These are phyloP conservation scores for Liodrosophila aerea DNA, from an alignment of 2,888 invertebrate genomes.

Conservation along the genomic window DNA sequence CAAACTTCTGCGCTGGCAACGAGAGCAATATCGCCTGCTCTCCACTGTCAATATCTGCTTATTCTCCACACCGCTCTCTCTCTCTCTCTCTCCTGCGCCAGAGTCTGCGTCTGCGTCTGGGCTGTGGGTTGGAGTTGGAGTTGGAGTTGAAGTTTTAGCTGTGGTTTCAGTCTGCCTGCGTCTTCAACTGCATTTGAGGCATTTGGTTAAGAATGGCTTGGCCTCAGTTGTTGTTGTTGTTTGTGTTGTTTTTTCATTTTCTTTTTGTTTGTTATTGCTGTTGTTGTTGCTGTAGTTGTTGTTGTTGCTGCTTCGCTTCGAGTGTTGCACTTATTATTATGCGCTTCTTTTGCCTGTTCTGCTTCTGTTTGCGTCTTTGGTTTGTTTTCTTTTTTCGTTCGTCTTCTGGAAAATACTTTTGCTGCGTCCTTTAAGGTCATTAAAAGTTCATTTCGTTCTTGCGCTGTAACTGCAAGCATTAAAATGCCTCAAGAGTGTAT, in stretches of 20 bases:
- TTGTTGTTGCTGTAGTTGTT: conserved; percentile 26
- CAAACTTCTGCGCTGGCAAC: background rate
- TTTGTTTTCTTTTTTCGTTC: conserved; percentile 20
- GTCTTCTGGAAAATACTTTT: conserved; percentile 57
- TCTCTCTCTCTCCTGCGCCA: conserved; percentile 8
- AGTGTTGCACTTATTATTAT: conserved; percentile 76
- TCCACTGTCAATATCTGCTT: too few species aligned
- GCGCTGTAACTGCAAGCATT: too few species aligned
- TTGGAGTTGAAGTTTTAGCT: background rate
- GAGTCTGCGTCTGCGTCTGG: too few species aligned
- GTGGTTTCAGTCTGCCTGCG: background rate
- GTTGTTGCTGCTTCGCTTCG: conserved; percentile 27
- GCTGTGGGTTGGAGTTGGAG: too few species aligned
- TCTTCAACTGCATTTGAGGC: conserved; percentile 23
- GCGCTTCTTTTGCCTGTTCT: conserved; percentile 47
- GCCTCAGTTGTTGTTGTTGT: background rate
- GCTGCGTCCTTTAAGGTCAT: conserved; percentile 80
- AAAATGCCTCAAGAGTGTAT: too few species aligned
- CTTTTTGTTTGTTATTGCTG: conserved; percentile 28
- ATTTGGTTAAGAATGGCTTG: conserved; percentile 68
- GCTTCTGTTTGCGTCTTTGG: conserved; percentile 42
- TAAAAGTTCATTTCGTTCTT: conserved; percentile 54
- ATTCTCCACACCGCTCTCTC: background rate
- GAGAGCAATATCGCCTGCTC: background rate
- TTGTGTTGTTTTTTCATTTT: too few species aligned